Evolutionary conservation across 1,140 invertebrate species (phyloP), one percentile per base, ranked within the genome.

Genomic region (Aphaenogaster floridana): DNA sequence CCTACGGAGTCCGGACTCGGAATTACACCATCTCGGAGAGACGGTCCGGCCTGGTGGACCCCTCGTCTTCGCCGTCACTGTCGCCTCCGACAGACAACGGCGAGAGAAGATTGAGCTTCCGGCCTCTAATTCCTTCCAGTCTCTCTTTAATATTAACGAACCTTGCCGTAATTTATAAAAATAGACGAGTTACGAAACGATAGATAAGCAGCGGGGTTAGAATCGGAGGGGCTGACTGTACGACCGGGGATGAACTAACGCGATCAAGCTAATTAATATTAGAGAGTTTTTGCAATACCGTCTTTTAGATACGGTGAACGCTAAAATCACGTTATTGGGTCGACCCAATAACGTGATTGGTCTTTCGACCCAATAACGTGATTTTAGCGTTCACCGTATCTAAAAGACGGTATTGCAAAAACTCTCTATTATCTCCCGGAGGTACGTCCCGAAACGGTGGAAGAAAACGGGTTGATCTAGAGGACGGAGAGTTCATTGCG

Each of bases 201-300:
- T 79, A 68, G 34, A 68, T 50, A 48, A 52, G n/a, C 13, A n/a
- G 13, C 48, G 17, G n/a, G 17, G 15, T 52, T 78, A 78, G 45
- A 17, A 34, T 80, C 34, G 11, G 34, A 21, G n/a, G 42, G 42
- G 15, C 13, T 21, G 28, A 72, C 9, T 7, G n/a, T 48, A 50
- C 13, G 13, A 21, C 13, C 72, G 15, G 54, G 59, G 69, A 61
- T 57, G 9, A 68, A 36, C 1, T 39, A n/a, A 78, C 77, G 69
- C 54, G 86, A 91, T 90, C 86, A 42, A 77, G 71, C 86, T 90
- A 90, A 88, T 90, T 90, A 90, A 90, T 91, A 88, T 71, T n/a
- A n/a, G n/a, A n/a, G n/a, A n/a, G n/a, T n/a, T n/a, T n/a, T n/a
- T n/a, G n/a, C n/a, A n/a, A n/a, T n/a, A n/a, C n/a, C n/a, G n/a